These are phyloP conservation scores for Meteorus cinctellus DNA, from an alignment of 2,888 invertebrate genomes.

Conservation along the genomic window DNA sequence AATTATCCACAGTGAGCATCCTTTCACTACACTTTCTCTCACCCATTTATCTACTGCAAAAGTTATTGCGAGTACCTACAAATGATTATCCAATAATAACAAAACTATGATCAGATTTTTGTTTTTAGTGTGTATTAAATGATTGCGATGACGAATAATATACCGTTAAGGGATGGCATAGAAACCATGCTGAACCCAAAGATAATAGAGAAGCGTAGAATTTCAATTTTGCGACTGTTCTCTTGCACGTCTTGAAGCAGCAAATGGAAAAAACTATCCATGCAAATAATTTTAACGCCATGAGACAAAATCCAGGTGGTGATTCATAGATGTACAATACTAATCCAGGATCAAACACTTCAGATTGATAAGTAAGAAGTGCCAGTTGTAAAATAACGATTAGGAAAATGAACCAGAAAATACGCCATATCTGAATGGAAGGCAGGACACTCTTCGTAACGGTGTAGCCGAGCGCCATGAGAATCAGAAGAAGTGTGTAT, in stretches of 20 bases:
- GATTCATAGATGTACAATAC: conserved; percentile 94
- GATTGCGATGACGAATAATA: background rate
- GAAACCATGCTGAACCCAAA: conserved; percentile 67
- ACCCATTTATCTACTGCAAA: conserved; percentile 84
- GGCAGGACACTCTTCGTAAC: conserved; percentile 89
- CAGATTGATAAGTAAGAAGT: conserved; percentile 87
- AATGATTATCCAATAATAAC: conserved; percentile 27
- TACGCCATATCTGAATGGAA: conserved; percentile 81
- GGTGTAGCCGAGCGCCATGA: conserved; percentile 93
- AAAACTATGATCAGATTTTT: background rate
- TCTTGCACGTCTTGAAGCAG: conserved; percentile 72
- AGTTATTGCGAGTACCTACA: conserved; percentile 82
- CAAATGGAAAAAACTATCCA: conserved; percentile 84
- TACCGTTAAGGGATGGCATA: conserved; percentile 67
- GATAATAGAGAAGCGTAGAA: conserved; percentile 65
- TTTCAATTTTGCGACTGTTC: conserved; percentile 59
- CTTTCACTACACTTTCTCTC: conserved; percentile 81
- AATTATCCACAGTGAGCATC: conserved; percentile 63
- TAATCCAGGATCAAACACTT: conserved; percentile 92
- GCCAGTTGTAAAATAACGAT: conserved; percentile 84
- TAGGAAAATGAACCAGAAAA: conserved; percentile 86
- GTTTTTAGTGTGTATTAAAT: background rate
- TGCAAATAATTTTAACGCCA: conserved; percentile 83
- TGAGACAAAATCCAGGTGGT: conserved; percentile 89
- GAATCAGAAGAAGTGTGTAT: conserved; percentile 85